Evolutionary conservation across 2,888 invertebrate species (phyloP).

Genomic region (Philhelius pedissequus): DNA sequence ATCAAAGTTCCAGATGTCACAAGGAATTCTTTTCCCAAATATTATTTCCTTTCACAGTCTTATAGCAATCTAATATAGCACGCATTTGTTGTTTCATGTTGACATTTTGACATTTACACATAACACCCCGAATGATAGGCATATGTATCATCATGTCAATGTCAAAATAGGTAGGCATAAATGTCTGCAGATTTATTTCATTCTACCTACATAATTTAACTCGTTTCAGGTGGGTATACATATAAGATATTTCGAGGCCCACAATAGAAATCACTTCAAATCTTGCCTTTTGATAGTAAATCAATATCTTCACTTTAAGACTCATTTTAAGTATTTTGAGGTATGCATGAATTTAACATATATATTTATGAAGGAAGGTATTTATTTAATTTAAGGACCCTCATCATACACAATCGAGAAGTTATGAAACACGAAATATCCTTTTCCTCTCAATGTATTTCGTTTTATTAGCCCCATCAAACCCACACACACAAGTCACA

Average conservation of each 20-base stretch:
- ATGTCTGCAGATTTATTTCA: neutral
- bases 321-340: neutral
- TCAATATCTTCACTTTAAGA: neutral
- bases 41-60: too few species aligned
- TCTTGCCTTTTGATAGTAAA: neutral
- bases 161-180: neutral
- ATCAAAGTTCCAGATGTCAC: neutral
- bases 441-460: too few species aligned
- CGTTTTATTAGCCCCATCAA: neutral
- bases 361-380: neutral
- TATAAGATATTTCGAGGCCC: neutral
- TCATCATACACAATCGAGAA: neutral
- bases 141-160: neutral
- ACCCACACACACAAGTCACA: neutral
- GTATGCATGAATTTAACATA: too few species aligned
- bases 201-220: neutral
- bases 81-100: conserved; percentile 5
- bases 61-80: neutral
- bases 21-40: neutral
- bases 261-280: neutral
- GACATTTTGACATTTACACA: conserved; percentile 12
- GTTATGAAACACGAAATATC: neutral
- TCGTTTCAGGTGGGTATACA: neutral
- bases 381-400: conserved; percentile 8
- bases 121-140: neutral